Percentiles rank a stretch among this genome's conserved stretches.
phyloP scores from a whole-genome alignment of 2,888 invertebrate species.

The Cristatella mucedo region DNA sequence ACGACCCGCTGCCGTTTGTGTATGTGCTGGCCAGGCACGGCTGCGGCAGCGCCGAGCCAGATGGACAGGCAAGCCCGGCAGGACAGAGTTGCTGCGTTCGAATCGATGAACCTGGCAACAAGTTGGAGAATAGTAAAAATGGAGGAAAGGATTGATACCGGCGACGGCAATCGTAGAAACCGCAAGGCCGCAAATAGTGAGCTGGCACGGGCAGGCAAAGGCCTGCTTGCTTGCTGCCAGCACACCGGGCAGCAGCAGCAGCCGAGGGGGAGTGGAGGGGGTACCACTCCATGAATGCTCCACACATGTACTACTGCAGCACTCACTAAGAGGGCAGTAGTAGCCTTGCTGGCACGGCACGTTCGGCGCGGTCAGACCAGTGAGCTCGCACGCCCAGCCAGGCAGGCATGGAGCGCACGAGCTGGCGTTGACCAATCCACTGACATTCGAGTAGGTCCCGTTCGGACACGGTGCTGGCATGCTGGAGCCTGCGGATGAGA shows the following conservation, averaged over 20 bases:
- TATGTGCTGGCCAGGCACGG: constrained; percentile 22
- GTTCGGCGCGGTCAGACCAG: constrained; percentile 25
- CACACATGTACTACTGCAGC: no score
- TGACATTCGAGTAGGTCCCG: constrained; percentile 29
- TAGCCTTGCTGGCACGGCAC: constrained; percentile 29
- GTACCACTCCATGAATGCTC: no score
- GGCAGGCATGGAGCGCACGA: constrained; percentile 30
- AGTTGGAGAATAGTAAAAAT: no score
- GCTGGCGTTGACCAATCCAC: constrained; percentile 16
- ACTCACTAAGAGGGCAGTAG: no score
- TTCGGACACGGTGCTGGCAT: constrained; percentile 26
- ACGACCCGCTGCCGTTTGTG: constrained; percentile 26
- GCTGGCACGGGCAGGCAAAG: no score
- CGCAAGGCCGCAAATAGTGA: no score
- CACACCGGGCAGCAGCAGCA: no score
- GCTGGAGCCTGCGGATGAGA: constrained; percentile 24
- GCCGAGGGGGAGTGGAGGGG: no score
- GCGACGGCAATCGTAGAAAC: no score
- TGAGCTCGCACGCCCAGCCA: constrained; percentile 27
- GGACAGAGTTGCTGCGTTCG: constrained; percentile 21
- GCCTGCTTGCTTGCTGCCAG: no score
- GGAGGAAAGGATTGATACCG: no score
- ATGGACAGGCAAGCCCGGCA: constrained; percentile 22
- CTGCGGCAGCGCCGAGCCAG: constrained; percentile 18
- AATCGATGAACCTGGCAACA: constrained; percentile 22